Conservation (phyloP, 2,797 vertebrate species). For the Nasua narica region DNA sequence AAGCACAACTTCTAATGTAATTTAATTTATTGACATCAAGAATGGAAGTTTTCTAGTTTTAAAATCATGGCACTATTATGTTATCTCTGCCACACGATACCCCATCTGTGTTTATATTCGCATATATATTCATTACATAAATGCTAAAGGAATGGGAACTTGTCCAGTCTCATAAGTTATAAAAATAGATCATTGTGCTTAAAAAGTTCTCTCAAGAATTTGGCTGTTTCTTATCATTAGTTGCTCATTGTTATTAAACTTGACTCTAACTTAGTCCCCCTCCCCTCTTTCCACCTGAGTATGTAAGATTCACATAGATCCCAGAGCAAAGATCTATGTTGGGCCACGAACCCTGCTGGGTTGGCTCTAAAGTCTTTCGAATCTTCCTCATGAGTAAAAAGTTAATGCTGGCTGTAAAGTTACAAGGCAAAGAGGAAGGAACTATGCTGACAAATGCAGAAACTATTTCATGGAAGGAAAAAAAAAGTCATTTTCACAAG, state of each 20-base stretch:
- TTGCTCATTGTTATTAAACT: neutral
- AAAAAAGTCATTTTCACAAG: conserved; percentile 70
- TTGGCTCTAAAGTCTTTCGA: conserved; percentile 55
- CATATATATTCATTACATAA: neutral
- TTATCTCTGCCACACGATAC: neutral
- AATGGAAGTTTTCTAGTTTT: neutral
- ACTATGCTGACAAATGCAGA: conserved; percentile 81
- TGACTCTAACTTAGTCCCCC: neutral
- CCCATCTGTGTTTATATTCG: neutral
- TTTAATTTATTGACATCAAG: neutral
- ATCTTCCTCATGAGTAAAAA: conserved; percentile 66
- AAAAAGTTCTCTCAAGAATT: neutral
- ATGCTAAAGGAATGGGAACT: neutral
- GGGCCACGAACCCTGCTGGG: neutral
- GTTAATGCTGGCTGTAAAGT: conserved; percentile 54
- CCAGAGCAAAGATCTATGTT: neutral
- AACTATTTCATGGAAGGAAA: conserved; percentile 74
- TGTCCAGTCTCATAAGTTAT: neutral
- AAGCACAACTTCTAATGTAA: neutral
- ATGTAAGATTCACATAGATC: neutral
- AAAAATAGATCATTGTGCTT: neutral
- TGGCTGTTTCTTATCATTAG: neutral
- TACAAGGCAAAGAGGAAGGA: conserved; percentile 50
- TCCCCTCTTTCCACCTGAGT: neutral
- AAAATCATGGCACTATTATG: neutral